Evolutionary conservation across 92 coral and sea anemone genomes (phyloP), one percentile per base, ranked within the genome.

Genomic region (Siderastrea siderea): DNA sequence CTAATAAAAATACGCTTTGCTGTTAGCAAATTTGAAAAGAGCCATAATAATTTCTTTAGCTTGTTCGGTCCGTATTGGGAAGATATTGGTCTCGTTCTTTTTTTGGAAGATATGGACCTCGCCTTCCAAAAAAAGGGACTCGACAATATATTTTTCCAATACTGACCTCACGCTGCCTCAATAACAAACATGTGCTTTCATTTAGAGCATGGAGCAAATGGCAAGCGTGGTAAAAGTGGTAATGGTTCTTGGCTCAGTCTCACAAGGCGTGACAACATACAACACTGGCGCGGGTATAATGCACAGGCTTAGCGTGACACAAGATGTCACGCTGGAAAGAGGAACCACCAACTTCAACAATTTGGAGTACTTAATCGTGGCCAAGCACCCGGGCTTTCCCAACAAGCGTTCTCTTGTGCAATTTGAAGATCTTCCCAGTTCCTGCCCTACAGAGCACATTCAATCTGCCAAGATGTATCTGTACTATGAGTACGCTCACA

Each of bases 401-500:
- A 92, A 90, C 78, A 93, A 93, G 72, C 95, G 95, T 5, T 77
- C 63, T 1, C 78, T 74, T 9, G 48, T 74, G 5, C 87, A 87
- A 82, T 94, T 94, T 62, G 94, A 93, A 17, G 71, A 90, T 55
- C 89, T 94, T 3, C 90, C 87, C 14, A 45, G 59, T 26, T 2
- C 47, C 14, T 93, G 93, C 17, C 84, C 90, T 44, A 13, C 75
- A 4, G 47, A 49, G 16, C 66, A 86, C n/a, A 80, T 92, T 6
- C 68, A 63, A 61, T 89, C 87, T 58, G 95, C 95, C 19, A 89
- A 92, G 52, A 92, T 92, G 95, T 92, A 92, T 50, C 12, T 74
- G 78, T 74, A 74, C 62, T 74, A 74, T 4, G 48, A 52, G 16
- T 74, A 74, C 44, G 93, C 97, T 0, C 95, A 94, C 85, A 94